Evolutionary conservation across 2,113 vertebrate species (phyloP), one percentile per base, ranked within the genome.

Genomic region (Pelusios castaneus): DNA sequence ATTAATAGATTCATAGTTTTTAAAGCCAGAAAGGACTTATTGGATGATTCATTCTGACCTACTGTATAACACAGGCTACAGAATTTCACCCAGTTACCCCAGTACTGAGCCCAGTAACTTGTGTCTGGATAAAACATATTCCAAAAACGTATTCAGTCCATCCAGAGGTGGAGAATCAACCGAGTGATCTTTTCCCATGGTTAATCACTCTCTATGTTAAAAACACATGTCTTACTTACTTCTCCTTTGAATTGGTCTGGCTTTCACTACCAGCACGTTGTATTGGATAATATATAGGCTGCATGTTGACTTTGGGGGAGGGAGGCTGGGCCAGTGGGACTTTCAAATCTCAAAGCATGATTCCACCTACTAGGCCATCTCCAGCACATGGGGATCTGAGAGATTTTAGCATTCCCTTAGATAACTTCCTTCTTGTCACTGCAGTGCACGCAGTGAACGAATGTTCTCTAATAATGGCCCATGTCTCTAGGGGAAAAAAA

Each of bases 391-490:
- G 45, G 47, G 8, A 34, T 6, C 63, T 19, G 43, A 22, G 8
- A 17, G 3, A 31, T 0, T 0, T 47, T 47, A 0, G 0, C 31
- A 79, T 79, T 6, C 17, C 47, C 52, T 76, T 17, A 38, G 70
- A 51, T 1, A 88, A 45, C 43, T 25, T 87, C 0, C 2, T 34
- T 88, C 77, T 41, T 43, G 7, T 70, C 82, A 70, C 58, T 4
- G 9, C 63, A 34, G n/a, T 0, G 0, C 19, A 2, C 2, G 73
- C 81, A 55, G 10, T 14, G 85, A 77, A 81, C 21, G 47, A 85
- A 29, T 38, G 41, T 17, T 2, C 51, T 80, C 63, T 25, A 75
- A 75, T 4, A 85, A 51, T 0, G 2, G 12, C 82, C 88, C 0
- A 0, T 41, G n/a, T 29, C 70, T 55, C 43, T 24, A 51, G 1